Evolutionary conservation across 1,140 invertebrate species (phyloP).

Genomic region (Mamestra configurata): DNA sequence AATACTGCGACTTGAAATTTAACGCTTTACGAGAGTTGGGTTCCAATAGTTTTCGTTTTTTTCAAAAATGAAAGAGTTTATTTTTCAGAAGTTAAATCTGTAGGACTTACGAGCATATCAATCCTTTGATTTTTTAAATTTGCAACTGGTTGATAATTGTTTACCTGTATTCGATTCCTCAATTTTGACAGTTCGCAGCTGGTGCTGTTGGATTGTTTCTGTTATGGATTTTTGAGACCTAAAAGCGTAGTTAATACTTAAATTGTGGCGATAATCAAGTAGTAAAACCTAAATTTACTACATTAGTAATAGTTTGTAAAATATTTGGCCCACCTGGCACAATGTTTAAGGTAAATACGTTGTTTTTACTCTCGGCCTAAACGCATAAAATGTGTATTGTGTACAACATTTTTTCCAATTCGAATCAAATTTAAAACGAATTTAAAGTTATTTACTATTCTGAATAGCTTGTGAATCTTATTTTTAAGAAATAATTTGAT

Average conservation of each 20-base stretch:
- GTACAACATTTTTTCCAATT: conserved; percentile 42
- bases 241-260: conserved; percentile 46
- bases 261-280: conserved; percentile 38
- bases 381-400: conserved; percentile 32
- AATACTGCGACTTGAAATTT: too few species aligned
- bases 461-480: background rate
- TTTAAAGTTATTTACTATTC: conserved; percentile 12
- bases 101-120: background rate
- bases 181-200: conserved; percentile 83
- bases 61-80: background rate
- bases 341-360: conserved; percentile 49
- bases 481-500: conserved; percentile 47
- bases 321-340: conserved; percentile 20
- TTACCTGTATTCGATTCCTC: conserved; percentile 46
- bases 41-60: too few species aligned
- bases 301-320: conserved; percentile 21
- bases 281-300: conserved; percentile 35
- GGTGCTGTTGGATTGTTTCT: conserved; percentile 69
- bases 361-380: conserved; percentile 30
- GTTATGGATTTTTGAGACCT: conserved; percentile 67
- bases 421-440: conserved; percentile 30
- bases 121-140: conserved; percentile 25
- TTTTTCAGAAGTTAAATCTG: background rate
- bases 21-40: too few species aligned
- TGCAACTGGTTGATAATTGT: conserved; percentile 50